Conservation (phyloP, 2,888 invertebrate genomes). For the Pyrochroa serraticornis region DNA sequence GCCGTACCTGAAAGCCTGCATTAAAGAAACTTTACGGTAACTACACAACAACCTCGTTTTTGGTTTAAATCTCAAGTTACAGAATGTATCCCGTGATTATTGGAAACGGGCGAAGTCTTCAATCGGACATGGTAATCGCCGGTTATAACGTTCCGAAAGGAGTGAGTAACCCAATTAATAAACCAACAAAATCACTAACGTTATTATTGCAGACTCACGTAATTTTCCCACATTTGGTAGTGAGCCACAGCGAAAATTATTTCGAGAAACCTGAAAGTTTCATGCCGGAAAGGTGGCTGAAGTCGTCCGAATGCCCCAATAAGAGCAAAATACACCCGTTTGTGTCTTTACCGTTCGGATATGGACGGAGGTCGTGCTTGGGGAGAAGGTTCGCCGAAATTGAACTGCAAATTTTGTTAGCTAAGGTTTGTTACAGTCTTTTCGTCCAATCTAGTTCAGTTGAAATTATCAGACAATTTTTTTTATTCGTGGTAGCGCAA, state of each 20-base stretch:
- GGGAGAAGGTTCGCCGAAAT: constrained; percentile 83
- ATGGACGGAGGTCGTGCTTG: constrained; percentile 77
- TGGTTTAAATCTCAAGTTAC: too few relatives aligned
- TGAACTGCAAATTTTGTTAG: constrained; percentile 74
- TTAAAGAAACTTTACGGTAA: constrained; percentile 76
- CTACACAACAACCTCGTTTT: too few relatives aligned
- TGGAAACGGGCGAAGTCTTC: constrained; percentile 78
- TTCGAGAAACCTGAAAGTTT: constrained; percentile 74
- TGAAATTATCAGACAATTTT: not conserved
- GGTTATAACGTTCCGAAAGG: constrained; percentile 84
- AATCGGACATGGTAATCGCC: constrained; percentile 74
- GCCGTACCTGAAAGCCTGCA: constrained; percentile 75
- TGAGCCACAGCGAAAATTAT: constrained; percentile 75
- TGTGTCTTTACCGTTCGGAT: constrained; percentile 77
- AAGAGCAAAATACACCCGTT: constrained; percentile 72
- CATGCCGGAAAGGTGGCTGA: constrained; percentile 80
- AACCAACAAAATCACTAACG: constrained; percentile 22
- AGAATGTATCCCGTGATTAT: constrained; percentile 79
- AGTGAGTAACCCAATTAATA: constrained; percentile 66
- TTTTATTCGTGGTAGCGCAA: not conserved
- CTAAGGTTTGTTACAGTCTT: constrained; percentile 69
- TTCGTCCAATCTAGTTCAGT: too few relatives aligned
- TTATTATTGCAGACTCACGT: constrained; percentile 69
- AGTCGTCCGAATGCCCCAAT: constrained; percentile 57
- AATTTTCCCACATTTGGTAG: constrained; percentile 78